Evolutionary conservation across 2,113 vertebrate species (phyloP).

Genomic region (Ramphastos sulfuratus): DNA sequence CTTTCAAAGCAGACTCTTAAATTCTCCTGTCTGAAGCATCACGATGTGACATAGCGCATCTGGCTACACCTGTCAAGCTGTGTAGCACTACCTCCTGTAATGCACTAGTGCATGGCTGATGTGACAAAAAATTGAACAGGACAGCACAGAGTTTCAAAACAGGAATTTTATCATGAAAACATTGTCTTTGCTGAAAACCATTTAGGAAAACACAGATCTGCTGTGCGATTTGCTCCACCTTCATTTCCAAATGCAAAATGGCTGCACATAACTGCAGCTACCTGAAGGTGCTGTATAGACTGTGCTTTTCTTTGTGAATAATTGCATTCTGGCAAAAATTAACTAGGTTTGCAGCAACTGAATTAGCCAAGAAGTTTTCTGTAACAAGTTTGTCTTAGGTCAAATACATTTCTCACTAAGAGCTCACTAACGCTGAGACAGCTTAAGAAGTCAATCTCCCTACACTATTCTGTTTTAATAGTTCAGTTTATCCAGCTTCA

Average conservation of each 20-base stretch:
- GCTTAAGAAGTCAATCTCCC: neutral
- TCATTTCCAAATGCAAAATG: conserved; percentile 8
- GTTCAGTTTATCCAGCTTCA: conserved; percentile 27
- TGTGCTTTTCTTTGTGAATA: conserved; percentile 23
- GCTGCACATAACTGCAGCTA: neutral
- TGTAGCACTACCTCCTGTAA: neutral
- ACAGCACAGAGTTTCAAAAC: neutral
- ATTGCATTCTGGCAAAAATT: neutral
- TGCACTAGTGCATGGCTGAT: neutral
- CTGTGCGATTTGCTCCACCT: neutral
- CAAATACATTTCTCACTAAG: conserved; percentile 37
- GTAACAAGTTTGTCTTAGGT: conserved; percentile 24
- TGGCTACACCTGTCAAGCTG: neutral
- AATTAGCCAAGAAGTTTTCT: conserved; percentile 38
- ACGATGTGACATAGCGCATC: neutral
- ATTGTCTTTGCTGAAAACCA: neutral
- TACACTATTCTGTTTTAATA: conserved; percentile 4
- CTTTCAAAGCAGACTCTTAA: neutral
- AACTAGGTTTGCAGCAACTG: neutral
- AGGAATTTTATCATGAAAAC: neutral
- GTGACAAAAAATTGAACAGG: neutral
- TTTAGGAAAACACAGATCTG: conserved; percentile 1
- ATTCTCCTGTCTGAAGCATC: neutral
- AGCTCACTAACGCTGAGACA: neutral
- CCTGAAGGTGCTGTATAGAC: conserved; percentile 21